Evolutionary conservation across 2,797 vertebrate species (phyloP).

Genomic region (Coregonus suidteri): DNA sequence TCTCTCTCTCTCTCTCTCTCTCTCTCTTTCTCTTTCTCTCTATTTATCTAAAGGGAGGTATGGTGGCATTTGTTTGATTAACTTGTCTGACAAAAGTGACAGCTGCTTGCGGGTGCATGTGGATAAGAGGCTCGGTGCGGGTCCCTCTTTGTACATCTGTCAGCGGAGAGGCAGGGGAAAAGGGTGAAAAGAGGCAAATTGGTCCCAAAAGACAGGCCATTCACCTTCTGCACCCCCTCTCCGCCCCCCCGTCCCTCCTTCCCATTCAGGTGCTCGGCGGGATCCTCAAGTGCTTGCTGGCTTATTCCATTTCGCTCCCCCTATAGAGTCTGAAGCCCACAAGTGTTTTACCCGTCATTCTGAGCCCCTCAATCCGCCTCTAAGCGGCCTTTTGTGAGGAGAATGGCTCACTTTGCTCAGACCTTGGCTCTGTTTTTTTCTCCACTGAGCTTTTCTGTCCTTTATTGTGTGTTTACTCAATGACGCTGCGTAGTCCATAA

Average conservation of each 20-base stretch:
- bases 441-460: slow-evolving; percentile 75
- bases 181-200: slow-evolving; percentile 99
- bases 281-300: slow-evolving; percentile 99
- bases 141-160: slow-evolving; percentile 99
- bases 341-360: slow-evolving; percentile 99
- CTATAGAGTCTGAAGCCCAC: slow-evolving; percentile 92
- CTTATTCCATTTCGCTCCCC: slow-evolving; percentile 99
- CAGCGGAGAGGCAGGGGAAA: slow-evolving; percentile 94
- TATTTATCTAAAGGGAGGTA: slow-evolving; percentile 84
- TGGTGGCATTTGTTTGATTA: slow-evolving; percentile 99
- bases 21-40: slow-evolving; percentile 59
- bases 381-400: slow-evolving; percentile 88
- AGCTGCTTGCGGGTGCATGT: slow-evolving; percentile 96
- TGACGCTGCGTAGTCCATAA: slow-evolving; percentile 78
- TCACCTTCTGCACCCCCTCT: slow-evolving; percentile 90
- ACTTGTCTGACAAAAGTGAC: slow-evolving; percentile 99
- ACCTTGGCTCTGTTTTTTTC: slow-evolving; percentile 75
- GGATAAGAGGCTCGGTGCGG: slow-evolving; percentile 98
- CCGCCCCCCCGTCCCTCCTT: slow-evolving; percentile 68
- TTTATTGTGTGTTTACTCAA: slow-evolving; percentile 85
- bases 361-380: slow-evolving; percentile 81
- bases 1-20: slow-evolving; percentile 41
- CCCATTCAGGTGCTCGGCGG: slow-evolving; percentile 97
- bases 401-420: slow-evolving; percentile 87
- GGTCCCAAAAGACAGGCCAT: slow-evolving; percentile 99